Percentiles rank a stretch among this genome's conserved stretches.
Conservation (phyloP, 2,797 vertebrate genomes). For the Sphenopsis melanotis region DNA sequence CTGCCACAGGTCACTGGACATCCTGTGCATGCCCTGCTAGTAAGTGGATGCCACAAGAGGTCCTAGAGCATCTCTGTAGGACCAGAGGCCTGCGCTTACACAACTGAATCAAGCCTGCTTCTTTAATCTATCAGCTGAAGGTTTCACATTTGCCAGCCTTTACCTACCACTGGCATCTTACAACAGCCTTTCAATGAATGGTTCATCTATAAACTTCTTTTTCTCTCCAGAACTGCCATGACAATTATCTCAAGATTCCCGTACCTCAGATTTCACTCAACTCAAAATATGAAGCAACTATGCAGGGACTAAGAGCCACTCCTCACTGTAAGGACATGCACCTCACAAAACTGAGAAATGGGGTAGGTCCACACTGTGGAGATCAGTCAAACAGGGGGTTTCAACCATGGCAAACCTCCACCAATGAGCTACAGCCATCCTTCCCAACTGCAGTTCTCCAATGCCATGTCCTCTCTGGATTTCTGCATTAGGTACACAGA, state of each 20-base stretch:
- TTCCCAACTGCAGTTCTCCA: neutral
- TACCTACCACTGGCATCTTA: neutral
- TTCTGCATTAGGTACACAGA: neutral
- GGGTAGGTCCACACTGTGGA: no score
- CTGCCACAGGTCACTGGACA: neutral
- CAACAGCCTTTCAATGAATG: neutral
- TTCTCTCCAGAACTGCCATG: neutral
- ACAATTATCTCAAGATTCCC: neutral
- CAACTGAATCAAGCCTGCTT: neutral
- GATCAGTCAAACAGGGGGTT: accelerated
- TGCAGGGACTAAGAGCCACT: neutral
- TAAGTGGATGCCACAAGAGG: no score
- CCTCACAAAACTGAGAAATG: neutral
- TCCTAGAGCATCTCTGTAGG: neutral
- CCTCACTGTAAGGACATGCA: neutral
- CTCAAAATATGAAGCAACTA: neutral
- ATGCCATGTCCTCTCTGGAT: neutral
- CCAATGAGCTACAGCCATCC: neutral
- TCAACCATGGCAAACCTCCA: neutral
- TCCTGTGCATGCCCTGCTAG: neutral
- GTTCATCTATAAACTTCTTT: neutral
- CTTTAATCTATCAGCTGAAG: neutral
- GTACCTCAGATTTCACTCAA: neutral
- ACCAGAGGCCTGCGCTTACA: neutral
- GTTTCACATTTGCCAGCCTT: neutral